Base-by-base conservation (phyloP, 1,140 invertebrate species). In the Drosophila auraria region DNA sequence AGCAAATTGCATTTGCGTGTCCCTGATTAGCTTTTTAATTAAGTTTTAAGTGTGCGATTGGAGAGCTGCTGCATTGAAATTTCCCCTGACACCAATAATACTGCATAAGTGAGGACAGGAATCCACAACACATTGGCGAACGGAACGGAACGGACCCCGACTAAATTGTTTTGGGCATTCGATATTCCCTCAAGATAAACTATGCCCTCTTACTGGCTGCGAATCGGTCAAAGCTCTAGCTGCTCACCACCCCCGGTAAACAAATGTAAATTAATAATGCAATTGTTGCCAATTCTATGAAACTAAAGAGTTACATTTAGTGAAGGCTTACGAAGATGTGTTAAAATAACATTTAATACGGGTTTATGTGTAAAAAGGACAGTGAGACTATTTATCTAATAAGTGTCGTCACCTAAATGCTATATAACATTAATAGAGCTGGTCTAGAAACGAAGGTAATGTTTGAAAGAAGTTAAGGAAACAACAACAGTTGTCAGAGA, bases 21-120 rank as follows among this genome's bases (percentile, higher is more conserved):
- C 54, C 61, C 73, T 77, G 76, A 70, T 78, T 78, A 78, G 74
- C 56, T 77, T 78, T 78, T 78, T 78, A 78, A 78, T 78, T 78
- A 78, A 78, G 76, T 78, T 77, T 78, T 78, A 62, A 78, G 76
- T 78, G 63, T 53, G 74, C 51, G 66, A 69, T 78, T 78, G 76
- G 42, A 70, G 40, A 78, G 64, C 65, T 75, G 74, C 40, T 58
- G 76, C 57, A 78, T 61, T 69, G 73, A 78, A 78, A 78, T 78
- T 78, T 78, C 76, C 76, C 76, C 30, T 7, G 76, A 38, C 57
- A 62, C 74, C 74, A 78, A 78, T 78, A 78, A 78, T 70, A 78
- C 65, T 78, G 76, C 74, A 78, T 70, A 78, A 78, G 50, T 57
- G 40, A 78, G 50, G 63, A 56, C 49, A 25, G 54, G 64, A 68